Conservation (phyloP, 2,888 invertebrate species). For the Ischnura elegans region DNA sequence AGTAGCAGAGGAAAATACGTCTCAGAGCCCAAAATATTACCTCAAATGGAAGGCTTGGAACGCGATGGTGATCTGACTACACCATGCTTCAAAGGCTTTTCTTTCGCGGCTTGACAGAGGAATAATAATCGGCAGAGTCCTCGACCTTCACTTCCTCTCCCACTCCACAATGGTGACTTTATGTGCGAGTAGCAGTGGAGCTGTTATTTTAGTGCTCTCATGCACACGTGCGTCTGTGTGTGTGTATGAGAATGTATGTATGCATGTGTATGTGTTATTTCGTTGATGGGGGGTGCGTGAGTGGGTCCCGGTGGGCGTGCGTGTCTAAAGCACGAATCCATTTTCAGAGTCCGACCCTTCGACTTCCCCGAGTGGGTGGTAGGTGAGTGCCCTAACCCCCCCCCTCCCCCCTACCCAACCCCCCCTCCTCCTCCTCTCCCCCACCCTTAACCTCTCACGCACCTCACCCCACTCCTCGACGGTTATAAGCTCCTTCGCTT, state of each 20-base stretch:
- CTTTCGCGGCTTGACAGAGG: not conserved
- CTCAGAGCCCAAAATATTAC: not conserved
- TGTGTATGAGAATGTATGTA: not conserved
- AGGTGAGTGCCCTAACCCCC: not conserved
- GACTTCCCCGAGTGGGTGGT: not conserved
- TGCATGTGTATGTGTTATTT: not conserved
- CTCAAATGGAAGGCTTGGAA: not conserved
- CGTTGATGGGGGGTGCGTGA: constrained; percentile 1
- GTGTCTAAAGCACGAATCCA: constrained; percentile 8
- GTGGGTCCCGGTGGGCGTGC: not conserved
- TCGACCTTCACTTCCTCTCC: not conserved
- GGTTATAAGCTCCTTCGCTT: not conserved
- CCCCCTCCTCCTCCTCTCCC: not conserved
- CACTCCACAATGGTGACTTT: not conserved
- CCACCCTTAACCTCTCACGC: not conserved
- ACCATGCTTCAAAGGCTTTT: not conserved
- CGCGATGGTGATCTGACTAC: not conserved
- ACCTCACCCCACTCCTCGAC: not conserved
- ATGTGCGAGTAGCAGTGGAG: not conserved
- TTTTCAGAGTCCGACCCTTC: not conserved
- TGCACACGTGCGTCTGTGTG: not conserved
- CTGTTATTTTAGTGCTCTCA: not conserved
- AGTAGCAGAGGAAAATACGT: not conserved
- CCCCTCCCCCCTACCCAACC: not conserved
- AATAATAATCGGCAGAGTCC: not conserved